Conservation (phyloP, 37 sponge, comb jelly and placozoan genomes). For the Axinella damicornis region DNA sequence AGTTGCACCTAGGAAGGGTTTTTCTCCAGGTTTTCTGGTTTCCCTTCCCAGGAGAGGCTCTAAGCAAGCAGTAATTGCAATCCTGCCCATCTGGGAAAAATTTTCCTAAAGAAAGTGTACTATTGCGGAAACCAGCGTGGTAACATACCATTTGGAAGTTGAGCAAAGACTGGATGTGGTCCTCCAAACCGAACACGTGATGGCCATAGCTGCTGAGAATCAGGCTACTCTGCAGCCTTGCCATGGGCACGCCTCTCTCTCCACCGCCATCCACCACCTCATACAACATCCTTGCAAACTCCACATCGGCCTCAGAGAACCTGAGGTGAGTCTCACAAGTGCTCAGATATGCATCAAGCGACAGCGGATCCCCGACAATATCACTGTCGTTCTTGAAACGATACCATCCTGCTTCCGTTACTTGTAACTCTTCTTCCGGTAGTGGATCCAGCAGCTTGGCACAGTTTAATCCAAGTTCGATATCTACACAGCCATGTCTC, state of each 20-base stretch:
- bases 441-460: not conserved
- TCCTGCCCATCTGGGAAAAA: no score
- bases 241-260: conserved; percentile 1
- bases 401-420: no score
- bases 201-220: not conserved
- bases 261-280: conserved; percentile 15
- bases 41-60: no score
- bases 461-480: not conserved
- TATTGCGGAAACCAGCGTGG: no score
- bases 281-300: conserved; percentile 11
- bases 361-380: not conserved
- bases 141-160: conserved; percentile 73
- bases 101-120: no score
- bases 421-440: not conserved
- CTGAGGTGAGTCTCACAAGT: conserved; percentile 14
- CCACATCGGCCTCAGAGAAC: conserved; percentile 13
- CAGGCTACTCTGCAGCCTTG: not conserved
- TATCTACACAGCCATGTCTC: not conserved
- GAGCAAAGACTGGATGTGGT: conserved; percentile 41
- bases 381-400: no score
- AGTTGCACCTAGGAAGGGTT: no score
- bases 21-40: no score
- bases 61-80: no score
- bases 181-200: not conserved
- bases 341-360: not conserved